phyloP scores from a whole-genome alignment of 2,797 vertebrate species.

The Mormyrops boulengeri region DNA sequence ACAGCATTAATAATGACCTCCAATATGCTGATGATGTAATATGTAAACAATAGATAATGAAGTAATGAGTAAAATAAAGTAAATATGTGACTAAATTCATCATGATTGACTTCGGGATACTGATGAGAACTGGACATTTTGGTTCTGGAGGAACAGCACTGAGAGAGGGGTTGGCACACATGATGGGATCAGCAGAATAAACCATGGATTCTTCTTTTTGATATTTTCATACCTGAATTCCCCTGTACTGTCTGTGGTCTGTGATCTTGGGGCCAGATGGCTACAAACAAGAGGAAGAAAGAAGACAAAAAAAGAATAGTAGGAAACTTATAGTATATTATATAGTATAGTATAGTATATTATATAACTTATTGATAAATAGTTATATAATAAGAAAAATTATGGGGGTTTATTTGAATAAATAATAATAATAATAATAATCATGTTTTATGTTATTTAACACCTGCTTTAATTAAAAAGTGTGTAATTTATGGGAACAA shows the following conservation, averaged over 20 bases:
- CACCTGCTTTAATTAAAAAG: not conserved
- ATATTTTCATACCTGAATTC: not conserved
- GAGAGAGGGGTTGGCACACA: too few relatives aligned
- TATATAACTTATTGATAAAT: not conserved
- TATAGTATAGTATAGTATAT: too few relatives aligned
- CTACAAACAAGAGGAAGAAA: not conserved
- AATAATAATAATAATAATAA: too few relatives aligned
- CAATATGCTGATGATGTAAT: too few relatives aligned
- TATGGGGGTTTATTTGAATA: not conserved
- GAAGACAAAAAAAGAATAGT: not conserved
- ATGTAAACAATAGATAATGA: too few relatives aligned
- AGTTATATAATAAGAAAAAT: not conserved
- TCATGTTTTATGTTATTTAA: not conserved
- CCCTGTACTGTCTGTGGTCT: not conserved
- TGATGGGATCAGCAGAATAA: too few relatives aligned
- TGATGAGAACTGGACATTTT: too few relatives aligned
- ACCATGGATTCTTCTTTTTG: not conserved
- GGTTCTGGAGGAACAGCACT: too few relatives aligned
- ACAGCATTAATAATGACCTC: too few relatives aligned
- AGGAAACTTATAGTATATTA: not conserved
- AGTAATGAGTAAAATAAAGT: too few relatives aligned
- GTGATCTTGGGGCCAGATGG: not conserved
- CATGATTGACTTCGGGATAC: too few relatives aligned
- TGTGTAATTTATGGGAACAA: not conserved
- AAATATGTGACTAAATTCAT: too few relatives aligned